These are phyloP conservation scores for Paracentrotus lividus DNA, from an alignment of 53 echinoderm and acorn worm genomes.

Conservation along the genomic window DNA sequence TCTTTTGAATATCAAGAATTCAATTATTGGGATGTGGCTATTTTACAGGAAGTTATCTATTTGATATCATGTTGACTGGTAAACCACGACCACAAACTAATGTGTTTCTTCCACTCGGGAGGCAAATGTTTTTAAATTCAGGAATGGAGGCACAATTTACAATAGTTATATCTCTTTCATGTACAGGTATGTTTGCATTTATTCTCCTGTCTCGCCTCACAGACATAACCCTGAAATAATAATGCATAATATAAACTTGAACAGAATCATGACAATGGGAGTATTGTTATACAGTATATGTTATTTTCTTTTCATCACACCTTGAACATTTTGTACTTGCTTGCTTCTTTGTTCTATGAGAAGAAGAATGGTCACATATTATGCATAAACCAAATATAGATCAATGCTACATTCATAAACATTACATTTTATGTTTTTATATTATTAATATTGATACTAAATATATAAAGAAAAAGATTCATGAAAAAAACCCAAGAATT, in stretches of 20 bases:
- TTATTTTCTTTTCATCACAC: neutral
- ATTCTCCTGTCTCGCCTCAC: neutral
- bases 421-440: neutral
- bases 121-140: neutral
- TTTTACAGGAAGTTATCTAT: conserved; percentile 22
- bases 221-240: neutral
- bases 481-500: neutral
- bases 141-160: neutral
- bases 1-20: conserved; percentile 26
- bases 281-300: neutral
- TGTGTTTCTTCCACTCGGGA: neutral
- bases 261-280: neutral
- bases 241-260: neutral
- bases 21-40: neutral
- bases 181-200: neutral
- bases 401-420: neutral
- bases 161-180: neutral
- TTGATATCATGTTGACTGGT: conserved; percentile 3
- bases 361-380: neutral
- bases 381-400: neutral
- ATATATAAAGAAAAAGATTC: neutral
- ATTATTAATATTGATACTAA: no score
- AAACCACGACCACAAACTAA: conserved; percentile 23
- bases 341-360: neutral
- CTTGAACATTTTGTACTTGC: neutral